These are phyloP conservation scores for Erynnis tages DNA, from an alignment of 2,888 invertebrate species.

Conservation along the genomic window DNA sequence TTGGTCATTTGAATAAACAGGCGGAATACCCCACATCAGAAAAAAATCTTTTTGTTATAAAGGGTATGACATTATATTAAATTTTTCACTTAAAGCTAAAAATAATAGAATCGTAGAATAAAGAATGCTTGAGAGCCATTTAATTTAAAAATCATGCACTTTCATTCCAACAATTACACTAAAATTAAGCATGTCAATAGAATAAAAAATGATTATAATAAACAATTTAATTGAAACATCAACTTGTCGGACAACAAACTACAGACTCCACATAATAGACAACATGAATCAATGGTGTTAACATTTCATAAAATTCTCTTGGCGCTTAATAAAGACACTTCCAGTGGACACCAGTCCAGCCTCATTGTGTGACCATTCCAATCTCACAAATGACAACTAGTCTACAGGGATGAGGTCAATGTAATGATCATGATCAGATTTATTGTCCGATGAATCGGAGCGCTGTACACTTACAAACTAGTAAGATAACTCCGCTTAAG, in stretches of 20 bases:
- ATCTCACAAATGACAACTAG: constrained; percentile 71
- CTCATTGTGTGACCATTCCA: constrained; percentile 44
- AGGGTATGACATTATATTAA: constrained; percentile 51
- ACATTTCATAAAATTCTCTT: constrained; percentile 44
- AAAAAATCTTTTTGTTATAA: constrained; percentile 45
- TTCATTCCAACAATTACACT: constrained; percentile 69
- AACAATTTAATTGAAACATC: constrained; percentile 79
- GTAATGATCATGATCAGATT: constrained; percentile 51
- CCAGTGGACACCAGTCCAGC: constrained; percentile 30
- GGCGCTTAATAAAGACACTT: constrained; percentile 1
- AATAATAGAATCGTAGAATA: constrained; percentile 56
- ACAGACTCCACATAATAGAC: constrained; percentile 71
- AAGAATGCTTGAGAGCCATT: constrained; percentile 68
- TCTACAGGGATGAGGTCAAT: constrained; percentile 50
- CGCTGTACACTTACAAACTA: constrained; percentile 79
- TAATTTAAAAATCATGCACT: constrained; percentile 68
- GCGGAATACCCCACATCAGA: constrained; percentile 56
- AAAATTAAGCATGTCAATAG: constrained; percentile 77
- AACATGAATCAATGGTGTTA: constrained; percentile 53
- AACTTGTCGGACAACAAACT: constrained; percentile 79
- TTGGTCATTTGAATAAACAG: constrained; percentile 59
- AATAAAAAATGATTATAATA: constrained; percentile 76
- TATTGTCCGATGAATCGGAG: constrained; percentile 78
- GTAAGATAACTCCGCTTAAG: constrained; percentile 76
- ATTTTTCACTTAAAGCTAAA: constrained; percentile 63